Conservation (phyloP, 2,797 vertebrate genomes). For the Phrynocephalus forsythii region DNA sequence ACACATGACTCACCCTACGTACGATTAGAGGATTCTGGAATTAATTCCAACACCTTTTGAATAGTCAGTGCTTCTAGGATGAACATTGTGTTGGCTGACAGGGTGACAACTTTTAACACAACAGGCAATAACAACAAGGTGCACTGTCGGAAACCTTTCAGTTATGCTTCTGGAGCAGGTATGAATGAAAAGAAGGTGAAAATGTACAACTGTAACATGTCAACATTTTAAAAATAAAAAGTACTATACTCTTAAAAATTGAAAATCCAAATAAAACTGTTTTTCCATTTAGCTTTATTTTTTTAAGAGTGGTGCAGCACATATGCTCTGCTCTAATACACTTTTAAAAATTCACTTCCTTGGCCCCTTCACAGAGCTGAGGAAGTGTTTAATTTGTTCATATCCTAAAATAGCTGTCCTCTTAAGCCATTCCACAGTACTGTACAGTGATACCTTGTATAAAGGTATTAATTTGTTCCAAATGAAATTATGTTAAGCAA, state of each 20-base stretch:
- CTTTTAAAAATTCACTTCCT: no score
- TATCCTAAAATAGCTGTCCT: no score
- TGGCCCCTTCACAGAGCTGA: no score
- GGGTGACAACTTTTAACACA: neutral
- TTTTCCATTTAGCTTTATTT: no score
- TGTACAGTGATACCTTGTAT: no score
- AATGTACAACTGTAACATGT: neutral
- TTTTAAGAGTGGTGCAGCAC: no score
- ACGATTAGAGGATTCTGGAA: neutral
- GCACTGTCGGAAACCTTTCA: neutral
- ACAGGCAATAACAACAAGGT: neutral
- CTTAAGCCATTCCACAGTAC: no score
- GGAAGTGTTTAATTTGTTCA: no score
- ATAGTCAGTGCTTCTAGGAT: neutral
- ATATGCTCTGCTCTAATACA: no score
- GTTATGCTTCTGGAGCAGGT: neutral
- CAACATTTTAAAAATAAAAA: neutral
- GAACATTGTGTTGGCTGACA: neutral
- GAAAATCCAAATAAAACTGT: no score
- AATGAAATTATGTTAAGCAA: no score
- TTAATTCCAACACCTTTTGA: neutral
- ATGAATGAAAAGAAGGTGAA: neutral
- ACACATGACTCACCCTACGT: neutral
- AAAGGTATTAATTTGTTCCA: no score
- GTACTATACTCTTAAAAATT: neutral